Conservation (phyloP, 2,113 vertebrate species). For the Fregetta grallaria region DNA sequence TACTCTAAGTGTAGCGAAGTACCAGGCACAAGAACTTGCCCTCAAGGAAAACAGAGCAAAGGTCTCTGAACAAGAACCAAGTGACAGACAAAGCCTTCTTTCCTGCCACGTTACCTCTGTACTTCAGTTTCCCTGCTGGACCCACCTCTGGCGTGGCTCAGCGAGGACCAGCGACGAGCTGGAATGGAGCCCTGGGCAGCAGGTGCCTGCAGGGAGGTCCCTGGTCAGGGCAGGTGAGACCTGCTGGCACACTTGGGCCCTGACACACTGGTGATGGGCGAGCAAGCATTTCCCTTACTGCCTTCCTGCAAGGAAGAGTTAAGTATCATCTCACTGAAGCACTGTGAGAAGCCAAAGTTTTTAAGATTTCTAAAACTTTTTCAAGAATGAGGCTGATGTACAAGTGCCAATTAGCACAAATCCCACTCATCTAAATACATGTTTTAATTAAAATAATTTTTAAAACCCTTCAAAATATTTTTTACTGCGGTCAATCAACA, state of each 20-base stretch:
- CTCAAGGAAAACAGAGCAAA: neutral
- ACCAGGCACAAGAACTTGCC: neutral
- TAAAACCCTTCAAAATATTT: constrained; percentile 17
- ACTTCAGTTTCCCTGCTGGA: accelerated
- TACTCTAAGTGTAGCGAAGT: neutral
- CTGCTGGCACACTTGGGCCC: neutral
- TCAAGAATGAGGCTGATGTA: neutral
- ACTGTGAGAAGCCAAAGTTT: neutral
- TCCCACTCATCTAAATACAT: constrained; percentile 5
- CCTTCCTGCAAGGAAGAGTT: neutral
- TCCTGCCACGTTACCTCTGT: accelerated
- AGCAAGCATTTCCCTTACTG: neutral
- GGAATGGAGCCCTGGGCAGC: neutral
- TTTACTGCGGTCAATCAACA: constrained; percentile 46
- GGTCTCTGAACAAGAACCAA: neutral
- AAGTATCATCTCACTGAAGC: neutral
- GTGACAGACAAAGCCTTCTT: neutral
- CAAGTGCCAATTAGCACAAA: constrained; percentile 35
- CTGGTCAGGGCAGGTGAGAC: neutral
- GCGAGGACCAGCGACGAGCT: neutral
- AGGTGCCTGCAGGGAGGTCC: neutral
- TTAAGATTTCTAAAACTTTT: constrained; percentile 6
- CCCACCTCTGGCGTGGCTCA: accelerated
- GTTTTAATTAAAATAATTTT: constrained; percentile 29
- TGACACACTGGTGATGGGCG: accelerated